These are phyloP conservation scores for Eupsittula cactorum DNA, from an alignment of 2,113 vertebrate species.

Conservation along the genomic window DNA sequence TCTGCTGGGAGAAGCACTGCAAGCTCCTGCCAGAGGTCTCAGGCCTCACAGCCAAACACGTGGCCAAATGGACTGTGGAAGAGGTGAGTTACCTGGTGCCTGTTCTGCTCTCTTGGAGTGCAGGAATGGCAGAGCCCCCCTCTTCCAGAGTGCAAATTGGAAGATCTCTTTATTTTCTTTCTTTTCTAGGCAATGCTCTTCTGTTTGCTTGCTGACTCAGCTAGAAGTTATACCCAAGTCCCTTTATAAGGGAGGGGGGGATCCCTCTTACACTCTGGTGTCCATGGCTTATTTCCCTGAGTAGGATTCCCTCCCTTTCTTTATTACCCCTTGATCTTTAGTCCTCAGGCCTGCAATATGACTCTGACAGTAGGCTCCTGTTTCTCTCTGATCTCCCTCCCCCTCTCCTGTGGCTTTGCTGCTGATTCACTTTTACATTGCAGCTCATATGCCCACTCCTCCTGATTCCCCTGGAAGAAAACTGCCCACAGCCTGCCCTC, in stretches of 20 bases:
- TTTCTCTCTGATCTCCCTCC: constrained; percentile 15
- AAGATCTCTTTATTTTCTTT: neutral
- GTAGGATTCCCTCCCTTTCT: neutral
- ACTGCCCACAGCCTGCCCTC: constrained; percentile 45
- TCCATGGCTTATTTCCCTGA: neutral
- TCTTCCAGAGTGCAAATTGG: neutral
- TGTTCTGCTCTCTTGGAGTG: neutral
- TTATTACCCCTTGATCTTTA: neutral
- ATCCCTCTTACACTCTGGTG: neutral
- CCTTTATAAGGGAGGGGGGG: neutral
- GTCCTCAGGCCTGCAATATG: neutral
- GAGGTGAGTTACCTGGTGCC: constrained; percentile 78
- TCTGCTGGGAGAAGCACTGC: constrained; percentile 92
- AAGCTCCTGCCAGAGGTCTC: constrained; percentile 88
- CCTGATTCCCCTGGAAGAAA: neutral
- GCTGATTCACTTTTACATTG: constrained; percentile 51
- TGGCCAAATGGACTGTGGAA: constrained; percentile 87
- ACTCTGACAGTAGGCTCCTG: neutral
- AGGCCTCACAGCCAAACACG: constrained; percentile 86
- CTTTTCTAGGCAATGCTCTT: neutral
- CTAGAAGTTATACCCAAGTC: constrained; percentile 1
- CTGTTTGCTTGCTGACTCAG: constrained; percentile 19
- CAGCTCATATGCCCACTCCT: constrained; percentile 21
- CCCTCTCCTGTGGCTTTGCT: neutral
- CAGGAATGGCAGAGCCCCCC: neutral